Evolutionary conservation across 2,888 invertebrate genomes (phyloP).

Genomic region (Hartigia nigra): DNA sequence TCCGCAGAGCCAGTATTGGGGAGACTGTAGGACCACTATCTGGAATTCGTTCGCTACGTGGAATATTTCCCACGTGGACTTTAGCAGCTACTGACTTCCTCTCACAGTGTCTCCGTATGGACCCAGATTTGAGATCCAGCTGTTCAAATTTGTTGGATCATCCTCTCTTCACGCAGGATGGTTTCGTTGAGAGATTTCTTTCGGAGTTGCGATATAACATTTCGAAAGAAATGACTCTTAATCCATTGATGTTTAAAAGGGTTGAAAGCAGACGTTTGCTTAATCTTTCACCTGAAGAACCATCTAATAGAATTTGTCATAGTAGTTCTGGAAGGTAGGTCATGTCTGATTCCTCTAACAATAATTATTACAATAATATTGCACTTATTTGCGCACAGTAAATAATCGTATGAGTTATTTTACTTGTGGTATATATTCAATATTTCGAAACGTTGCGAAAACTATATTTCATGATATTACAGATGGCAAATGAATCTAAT

Average conservation of each 20-base stretch:
- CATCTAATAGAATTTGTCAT: constrained; percentile 37
- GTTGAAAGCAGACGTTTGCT: constrained; percentile 41
- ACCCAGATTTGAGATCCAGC: constrained; percentile 74
- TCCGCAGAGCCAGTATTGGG: constrained; percentile 52
- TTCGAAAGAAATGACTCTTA: constrained; percentile 72
- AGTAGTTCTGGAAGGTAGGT: constrained; percentile 50
- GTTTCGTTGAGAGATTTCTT: constrained; percentile 76
- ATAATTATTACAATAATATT: background rate
- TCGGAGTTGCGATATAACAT: constrained; percentile 74
- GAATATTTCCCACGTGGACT: constrained; percentile 62
- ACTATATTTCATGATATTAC: constrained; percentile 5
- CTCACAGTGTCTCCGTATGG: constrained; percentile 72
- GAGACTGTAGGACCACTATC: constrained; percentile 37
- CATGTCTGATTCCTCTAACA: background rate
- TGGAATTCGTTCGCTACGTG: constrained; percentile 60
- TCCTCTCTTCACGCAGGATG: constrained; percentile 74
- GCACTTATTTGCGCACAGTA: background rate
- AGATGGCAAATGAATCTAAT: constrained; percentile 58
- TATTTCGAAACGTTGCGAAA: constrained; percentile 1
- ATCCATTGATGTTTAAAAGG: constrained; percentile 66
- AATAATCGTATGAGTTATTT: background rate
- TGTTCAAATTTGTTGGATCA: constrained; percentile 76
- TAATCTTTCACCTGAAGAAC: constrained; percentile 38
- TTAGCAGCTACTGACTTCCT: constrained; percentile 68
- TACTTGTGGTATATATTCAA: background rate